phyloP scores from a whole-genome alignment of 1,140 invertebrate species.

The Eurosta solidaginis region DNA sequence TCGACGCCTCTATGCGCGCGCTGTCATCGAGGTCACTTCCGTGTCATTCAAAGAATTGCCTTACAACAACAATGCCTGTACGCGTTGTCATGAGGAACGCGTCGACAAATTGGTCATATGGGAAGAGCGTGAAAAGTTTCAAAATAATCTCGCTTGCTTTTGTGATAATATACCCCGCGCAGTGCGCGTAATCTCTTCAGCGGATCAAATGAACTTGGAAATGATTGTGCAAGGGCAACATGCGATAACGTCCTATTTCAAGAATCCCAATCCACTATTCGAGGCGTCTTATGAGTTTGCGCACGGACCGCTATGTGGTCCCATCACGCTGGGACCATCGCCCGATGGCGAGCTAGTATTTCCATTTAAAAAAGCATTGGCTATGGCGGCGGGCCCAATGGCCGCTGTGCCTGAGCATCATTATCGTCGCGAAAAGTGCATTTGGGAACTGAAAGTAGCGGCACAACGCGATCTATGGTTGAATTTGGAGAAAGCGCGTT shows the following conservation, averaged over 20 bases:
- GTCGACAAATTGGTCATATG: slow-evolving; percentile 80
- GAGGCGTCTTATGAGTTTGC: slow-evolving; percentile 85
- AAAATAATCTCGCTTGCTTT: slow-evolving; percentile 65
- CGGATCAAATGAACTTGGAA: slow-evolving; percentile 77
- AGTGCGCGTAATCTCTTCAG: slow-evolving; percentile 72
- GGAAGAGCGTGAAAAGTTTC: slow-evolving; percentile 65
- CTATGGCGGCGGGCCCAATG: slow-evolving; percentile 59
- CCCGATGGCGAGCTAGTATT: slow-evolving; percentile 84
- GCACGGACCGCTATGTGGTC: slow-evolving; percentile 84
- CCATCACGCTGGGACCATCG: slow-evolving; percentile 73
- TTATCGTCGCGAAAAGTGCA: slow-evolving; percentile 76
- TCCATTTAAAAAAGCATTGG: slow-evolving; percentile 80
- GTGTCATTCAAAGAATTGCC: slow-evolving; percentile 69
- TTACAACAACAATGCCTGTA: slow-evolving; percentile 78
- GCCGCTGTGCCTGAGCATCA: slow-evolving; percentile 53
- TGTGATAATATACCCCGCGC: slow-evolving; percentile 68
- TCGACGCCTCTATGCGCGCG: slow-evolving; percentile 75
- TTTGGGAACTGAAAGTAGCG: slow-evolving; percentile 84
- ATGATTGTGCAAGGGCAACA: slow-evolving; percentile 80
- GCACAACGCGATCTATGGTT: slow-evolving; percentile 81
- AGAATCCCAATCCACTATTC: slow-evolving; percentile 78
- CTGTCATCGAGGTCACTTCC: slow-evolving; percentile 67
- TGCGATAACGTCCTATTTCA: slow-evolving; percentile 84
- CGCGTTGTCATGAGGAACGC: slow-evolving; percentile 80
- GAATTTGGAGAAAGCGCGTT: slow-evolving; percentile 84